Percentiles rank a stretch among this genome's conserved stretches.
Evolutionary conservation across 1,140 invertebrate genomes (phyloP).

Genomic region (Drosophila lacertosa): DNA sequence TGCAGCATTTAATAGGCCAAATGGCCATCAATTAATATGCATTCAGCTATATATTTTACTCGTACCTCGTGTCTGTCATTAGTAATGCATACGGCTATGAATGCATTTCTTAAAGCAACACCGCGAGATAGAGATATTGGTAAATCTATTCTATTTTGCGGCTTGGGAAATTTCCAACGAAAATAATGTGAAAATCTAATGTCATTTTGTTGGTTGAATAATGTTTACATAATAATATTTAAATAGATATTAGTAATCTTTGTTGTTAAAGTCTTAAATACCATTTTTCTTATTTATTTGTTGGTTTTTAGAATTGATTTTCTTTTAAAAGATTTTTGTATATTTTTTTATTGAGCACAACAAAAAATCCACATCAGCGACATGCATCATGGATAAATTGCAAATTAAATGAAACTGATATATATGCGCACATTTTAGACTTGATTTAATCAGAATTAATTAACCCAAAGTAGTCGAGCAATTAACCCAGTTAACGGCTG

Average conservation of each 20-base stretch:
- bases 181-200: neutral
- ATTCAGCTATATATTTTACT: slow-evolving; percentile 24
- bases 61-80: slow-evolving; percentile 14
- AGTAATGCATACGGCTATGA: slow-evolving; percentile 1
- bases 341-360: too few relatives aligned
- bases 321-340: too few relatives aligned
- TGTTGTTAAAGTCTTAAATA: too few relatives aligned
- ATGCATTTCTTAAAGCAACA: slow-evolving; percentile 2
- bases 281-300: too few relatives aligned
- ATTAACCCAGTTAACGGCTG: neutral
- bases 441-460: slow-evolving; percentile 7
- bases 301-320: too few relatives aligned
- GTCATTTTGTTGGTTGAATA: slow-evolving; percentile 3
- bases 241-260: too few relatives aligned
- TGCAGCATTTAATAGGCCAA: slow-evolving; percentile 48
- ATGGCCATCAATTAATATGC: slow-evolving; percentile 22
- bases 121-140: neutral
- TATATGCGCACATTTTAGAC: slow-evolving; percentile 5
- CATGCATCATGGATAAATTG: neutral
- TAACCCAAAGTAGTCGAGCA: neutral
- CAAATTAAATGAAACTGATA: neutral
- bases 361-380: too few relatives aligned
- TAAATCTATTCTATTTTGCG: neutral
- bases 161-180: neutral
- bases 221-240: neutral